Conservation (phyloP, 2,113 vertebrate genomes). For the Rhinogobius similis region DNA sequence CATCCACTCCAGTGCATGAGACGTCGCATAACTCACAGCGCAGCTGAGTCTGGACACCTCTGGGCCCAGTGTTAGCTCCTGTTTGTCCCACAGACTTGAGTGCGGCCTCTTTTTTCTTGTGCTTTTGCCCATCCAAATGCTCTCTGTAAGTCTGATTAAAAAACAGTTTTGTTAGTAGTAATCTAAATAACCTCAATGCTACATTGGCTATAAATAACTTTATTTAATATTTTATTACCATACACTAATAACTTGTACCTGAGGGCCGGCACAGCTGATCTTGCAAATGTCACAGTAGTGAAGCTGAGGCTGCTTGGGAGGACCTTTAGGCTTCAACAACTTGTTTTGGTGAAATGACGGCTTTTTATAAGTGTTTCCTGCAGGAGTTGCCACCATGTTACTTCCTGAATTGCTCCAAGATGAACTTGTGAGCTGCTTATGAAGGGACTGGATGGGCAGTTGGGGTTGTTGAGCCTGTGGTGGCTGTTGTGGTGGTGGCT, state of each 20-base stretch:
- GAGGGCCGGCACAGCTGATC: conserved; percentile 86
- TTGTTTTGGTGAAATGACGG: conserved; percentile 73
- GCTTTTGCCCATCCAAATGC: conserved; percentile 85
- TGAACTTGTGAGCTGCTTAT: conserved; percentile 71
- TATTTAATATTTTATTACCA: not conserved
- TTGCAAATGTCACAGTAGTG: conserved; percentile 88
- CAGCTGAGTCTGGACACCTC: conserved; percentile 73
- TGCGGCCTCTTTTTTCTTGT: conserved; percentile 83
- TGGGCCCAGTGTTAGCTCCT: conserved; percentile 53
- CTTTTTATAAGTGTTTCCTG: conserved; percentile 73
- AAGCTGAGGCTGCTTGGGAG: conserved; percentile 78
- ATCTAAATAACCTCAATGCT: not conserved
- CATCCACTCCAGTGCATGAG: conserved; percentile 80
- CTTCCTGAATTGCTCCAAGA: conserved; percentile 74
- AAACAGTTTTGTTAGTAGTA: not conserved
- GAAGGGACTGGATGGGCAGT: conserved; percentile 54
- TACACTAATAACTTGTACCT: conserved; percentile 70
- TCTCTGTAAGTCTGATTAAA: conserved; percentile 79
- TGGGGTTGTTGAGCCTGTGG: conserved; percentile 57
- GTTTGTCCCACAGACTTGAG: conserved; percentile 70
- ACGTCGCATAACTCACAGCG: conserved; percentile 82
- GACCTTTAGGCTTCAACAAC: conserved; percentile 73
- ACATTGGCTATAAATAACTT: not conserved
- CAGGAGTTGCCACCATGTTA: conserved; percentile 58
- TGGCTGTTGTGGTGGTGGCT: conserved; percentile 60